These are phyloP conservation scores for Drosophila tristis DNA, from an alignment of 1,140 invertebrate species.

Conservation along the genomic window DNA sequence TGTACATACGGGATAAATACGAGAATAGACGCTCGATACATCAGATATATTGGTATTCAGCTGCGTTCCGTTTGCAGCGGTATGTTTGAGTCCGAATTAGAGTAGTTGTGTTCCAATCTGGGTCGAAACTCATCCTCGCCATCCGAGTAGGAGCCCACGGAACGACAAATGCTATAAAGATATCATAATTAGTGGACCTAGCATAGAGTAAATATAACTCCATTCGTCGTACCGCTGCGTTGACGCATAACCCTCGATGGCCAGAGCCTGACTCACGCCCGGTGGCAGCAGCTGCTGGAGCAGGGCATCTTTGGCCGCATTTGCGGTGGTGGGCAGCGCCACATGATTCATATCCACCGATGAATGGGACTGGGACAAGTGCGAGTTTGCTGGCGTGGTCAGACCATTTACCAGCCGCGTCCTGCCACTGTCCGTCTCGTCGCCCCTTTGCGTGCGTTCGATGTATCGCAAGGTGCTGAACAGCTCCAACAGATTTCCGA, in stretches of 20 bases:
- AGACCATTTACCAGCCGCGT: conserved; percentile 48
- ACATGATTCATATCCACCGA: conserved; percentile 80
- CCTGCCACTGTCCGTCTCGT: conserved; percentile 30
- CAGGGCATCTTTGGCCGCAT: conserved; percentile 60
- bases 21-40: conserved; percentile 49
- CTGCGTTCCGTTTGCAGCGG: conserved; percentile 67
- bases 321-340: conserved; percentile 60
- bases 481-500: conserved; percentile 89
- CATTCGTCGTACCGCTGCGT: conserved; percentile 60
- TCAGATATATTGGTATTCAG: conserved; percentile 55
- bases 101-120: conserved; percentile 64
- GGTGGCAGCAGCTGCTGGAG: conserved; percentile 62
- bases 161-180: conserved; percentile 66
- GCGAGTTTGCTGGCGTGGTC: conserved; percentile 34
- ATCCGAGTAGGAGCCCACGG: conserved; percentile 79
- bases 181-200: not conserved
- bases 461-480: conserved; percentile 68
- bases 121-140: conserved; percentile 69
- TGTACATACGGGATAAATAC: conserved; percentile 20
- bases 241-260: conserved; percentile 70
- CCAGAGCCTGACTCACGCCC: conserved; percentile 60
- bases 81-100: conserved; percentile 79
- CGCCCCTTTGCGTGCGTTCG: conserved; percentile 54
- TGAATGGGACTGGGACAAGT: conserved; percentile 73
- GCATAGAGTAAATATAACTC: not conserved